Conservation (phyloP, 2,888 invertebrate species). For the Pedicia rivosa region DNA sequence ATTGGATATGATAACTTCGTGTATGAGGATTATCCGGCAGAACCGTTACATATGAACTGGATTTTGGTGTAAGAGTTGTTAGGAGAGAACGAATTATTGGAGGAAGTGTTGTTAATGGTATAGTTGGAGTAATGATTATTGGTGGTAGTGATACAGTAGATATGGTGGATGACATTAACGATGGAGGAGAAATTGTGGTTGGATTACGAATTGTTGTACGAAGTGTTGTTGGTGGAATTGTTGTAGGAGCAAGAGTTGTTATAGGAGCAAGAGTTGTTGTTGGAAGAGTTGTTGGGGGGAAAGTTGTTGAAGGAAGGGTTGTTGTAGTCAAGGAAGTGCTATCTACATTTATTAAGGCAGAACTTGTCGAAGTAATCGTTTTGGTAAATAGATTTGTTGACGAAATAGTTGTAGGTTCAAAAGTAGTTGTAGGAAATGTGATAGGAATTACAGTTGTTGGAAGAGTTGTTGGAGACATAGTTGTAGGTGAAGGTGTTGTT, state of each 20-base stretch:
- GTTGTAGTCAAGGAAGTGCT: constrained; percentile 8
- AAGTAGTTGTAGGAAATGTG: constrained; percentile 14
- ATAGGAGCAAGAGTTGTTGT: constrained; percentile 1
- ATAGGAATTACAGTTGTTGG: constrained; percentile 11
- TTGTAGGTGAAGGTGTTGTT: constrained; percentile 7
- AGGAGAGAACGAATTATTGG: not conserved
- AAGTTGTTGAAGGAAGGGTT: constrained; percentile 10
- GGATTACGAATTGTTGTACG: not conserved
- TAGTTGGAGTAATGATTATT: not conserved
- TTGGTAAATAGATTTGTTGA: not conserved
- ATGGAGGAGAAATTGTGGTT: not conserved
- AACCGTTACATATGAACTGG: no score
- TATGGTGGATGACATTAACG: no score
- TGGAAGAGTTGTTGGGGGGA: constrained; percentile 10
- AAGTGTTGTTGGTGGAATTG: constrained; percentile 23
- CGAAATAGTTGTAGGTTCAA: constrained; percentile 13
- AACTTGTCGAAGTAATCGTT: not conserved
- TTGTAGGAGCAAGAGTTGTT: constrained; percentile 33
- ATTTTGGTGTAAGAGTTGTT: no score
- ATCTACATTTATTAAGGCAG: not conserved
- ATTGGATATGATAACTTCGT: no score
- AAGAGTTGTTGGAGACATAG: constrained; percentile 11
- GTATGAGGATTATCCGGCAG: no score
- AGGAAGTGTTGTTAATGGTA: not conserved
- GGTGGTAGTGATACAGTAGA: no score